A percentile compares a stretch with the other conserved stretches of the same genome.
phyloP scores from a whole-genome alignment of 2,797 vertebrate genomes.

The Centroberyx gerrardi region DNA sequence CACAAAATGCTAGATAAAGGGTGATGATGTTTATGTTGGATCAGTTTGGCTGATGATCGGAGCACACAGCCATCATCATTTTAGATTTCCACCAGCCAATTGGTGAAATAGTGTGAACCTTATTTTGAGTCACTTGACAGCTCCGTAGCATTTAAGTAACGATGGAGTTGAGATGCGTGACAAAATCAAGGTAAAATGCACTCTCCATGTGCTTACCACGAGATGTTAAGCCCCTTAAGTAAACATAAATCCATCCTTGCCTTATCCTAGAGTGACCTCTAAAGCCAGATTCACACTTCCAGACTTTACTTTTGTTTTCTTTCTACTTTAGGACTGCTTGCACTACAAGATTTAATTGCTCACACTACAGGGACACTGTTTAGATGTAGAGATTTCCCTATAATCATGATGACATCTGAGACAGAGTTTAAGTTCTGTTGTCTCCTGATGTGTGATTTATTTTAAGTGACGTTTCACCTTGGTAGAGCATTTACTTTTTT shows the following conservation, averaged over 20 bases:
- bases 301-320: neutral
- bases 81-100: neutral
- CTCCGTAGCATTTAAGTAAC: neutral
- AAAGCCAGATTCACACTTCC: constrained; percentile 2
- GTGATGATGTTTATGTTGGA: neutral
- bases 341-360: neutral
- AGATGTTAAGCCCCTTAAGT: neutral
- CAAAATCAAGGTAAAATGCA: neutral
- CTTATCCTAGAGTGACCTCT: constrained; percentile 26
- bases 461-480: too few species aligned
- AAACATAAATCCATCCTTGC: constrained; percentile 3
- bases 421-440: neutral
- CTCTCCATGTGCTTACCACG: neutral
- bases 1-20: neutral
- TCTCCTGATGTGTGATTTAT: too few species aligned
- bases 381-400: neutral
- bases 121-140: too few species aligned
- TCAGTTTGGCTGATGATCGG: neutral
- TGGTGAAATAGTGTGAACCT: neutral
- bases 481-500: too few species aligned
- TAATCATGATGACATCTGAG: neutral
- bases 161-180: neutral
- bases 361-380: neutral
- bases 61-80: neutral
- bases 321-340: constrained; percentile 11